phyloP scores from a whole-genome alignment of 1,140 invertebrate genomes.

The Steinernema feltiae region DNA sequence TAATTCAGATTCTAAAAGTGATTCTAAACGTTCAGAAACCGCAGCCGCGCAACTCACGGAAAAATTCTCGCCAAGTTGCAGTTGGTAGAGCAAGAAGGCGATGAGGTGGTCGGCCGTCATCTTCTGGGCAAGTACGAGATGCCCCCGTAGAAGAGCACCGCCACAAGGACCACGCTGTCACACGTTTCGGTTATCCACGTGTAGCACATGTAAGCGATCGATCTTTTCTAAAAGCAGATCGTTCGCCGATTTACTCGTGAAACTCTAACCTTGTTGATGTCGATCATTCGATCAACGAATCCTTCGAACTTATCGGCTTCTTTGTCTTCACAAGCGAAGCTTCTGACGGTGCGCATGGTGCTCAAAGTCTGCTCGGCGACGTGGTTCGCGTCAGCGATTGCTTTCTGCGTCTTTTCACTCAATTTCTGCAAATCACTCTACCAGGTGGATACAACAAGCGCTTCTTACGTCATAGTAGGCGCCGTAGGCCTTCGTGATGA shows the following conservation, averaged over 20 bases:
- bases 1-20: slow-evolving; percentile 48
- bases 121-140: slow-evolving; percentile 45
- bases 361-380: slow-evolving; percentile 54
- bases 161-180: slow-evolving; percentile 47
- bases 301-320: slow-evolving; percentile 39
- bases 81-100: slow-evolving; percentile 54
- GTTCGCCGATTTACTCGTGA: not conserved
- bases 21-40: not conserved
- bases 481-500: slow-evolving; percentile 59
- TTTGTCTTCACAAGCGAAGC: slow-evolving; percentile 50
- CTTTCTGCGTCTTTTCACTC: slow-evolving; percentile 48
- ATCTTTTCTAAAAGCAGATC: slow-evolving; percentile 19
- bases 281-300: slow-evolving; percentile 19
- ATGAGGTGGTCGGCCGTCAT: slow-evolving; percentile 45
- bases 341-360: slow-evolving; percentile 48
- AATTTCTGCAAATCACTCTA: slow-evolving; percentile 29
- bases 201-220: slow-evolving; percentile 42
- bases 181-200: slow-evolving; percentile 47
- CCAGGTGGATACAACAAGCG: not conserved
- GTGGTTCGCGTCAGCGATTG: slow-evolving; percentile 57
- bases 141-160: slow-evolving; percentile 55
- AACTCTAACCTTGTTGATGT: slow-evolving; percentile 18
- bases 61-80: slow-evolving; percentile 56
- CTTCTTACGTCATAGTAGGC: slow-evolving; percentile 53
- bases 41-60: slow-evolving; percentile 29